Percentiles rank a stretch among this genome's conserved stretches.
phyloP scores from a whole-genome alignment of 2,888 invertebrate genomes.

The Diplazon laetatorius region DNA sequence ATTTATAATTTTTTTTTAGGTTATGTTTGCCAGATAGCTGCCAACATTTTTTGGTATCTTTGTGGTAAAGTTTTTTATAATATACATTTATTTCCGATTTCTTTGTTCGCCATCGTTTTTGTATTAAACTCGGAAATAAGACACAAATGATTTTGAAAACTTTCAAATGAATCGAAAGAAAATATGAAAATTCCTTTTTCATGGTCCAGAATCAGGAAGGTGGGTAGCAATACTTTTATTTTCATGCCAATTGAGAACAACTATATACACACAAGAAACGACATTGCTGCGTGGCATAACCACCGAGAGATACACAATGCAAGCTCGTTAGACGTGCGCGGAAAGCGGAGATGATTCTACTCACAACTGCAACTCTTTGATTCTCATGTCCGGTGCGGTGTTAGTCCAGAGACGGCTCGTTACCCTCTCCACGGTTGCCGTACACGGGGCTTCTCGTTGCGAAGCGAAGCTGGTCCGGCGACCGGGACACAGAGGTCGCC shows the following conservation, averaged over 20 bases:
- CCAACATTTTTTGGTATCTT: too few relatives aligned
- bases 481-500: conserved; percentile 11
- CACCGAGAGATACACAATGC: conserved; percentile 55
- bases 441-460: conserved; percentile 37
- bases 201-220: too few relatives aligned
- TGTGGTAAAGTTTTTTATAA: too few relatives aligned
- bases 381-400: conserved; percentile 32
- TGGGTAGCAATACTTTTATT: too few relatives aligned
- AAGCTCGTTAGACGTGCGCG: conserved; percentile 62
- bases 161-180: too few relatives aligned
- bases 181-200: too few relatives aligned
- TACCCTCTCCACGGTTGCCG: conserved; percentile 46
- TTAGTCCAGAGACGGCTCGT: conserved; percentile 55
- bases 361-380: conserved; percentile 35
- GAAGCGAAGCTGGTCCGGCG: conserved; percentile 34
- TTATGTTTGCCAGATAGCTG: too few relatives aligned
- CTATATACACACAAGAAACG: conserved; percentile 10
- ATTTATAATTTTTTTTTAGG: too few relatives aligned
- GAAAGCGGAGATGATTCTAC: conserved; percentile 41
- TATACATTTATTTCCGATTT: too few relatives aligned
- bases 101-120: too few relatives aligned
- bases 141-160: too few relatives aligned
- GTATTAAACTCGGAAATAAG: too few relatives aligned
- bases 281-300: not conserved
- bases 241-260: conserved; percentile 16